Evolutionary conservation across 2,888 invertebrate species (phyloP).

Genomic region (Serripes groenlandicus): DNA sequence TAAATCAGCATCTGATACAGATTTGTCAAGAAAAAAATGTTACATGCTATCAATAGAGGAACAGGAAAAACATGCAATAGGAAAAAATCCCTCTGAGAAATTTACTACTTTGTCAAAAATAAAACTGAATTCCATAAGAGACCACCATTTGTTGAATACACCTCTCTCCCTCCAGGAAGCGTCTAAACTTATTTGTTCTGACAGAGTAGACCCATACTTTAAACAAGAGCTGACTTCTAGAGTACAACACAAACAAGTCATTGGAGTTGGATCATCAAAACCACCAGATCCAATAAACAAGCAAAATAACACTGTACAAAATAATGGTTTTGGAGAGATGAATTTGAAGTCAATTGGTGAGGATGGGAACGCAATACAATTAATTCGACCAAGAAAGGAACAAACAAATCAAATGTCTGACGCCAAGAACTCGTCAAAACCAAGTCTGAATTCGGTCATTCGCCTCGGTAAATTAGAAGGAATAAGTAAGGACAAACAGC

Average conservation of each 20-base stretch:
- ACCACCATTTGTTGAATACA: constrained; percentile 6
- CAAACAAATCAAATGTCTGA: no score
- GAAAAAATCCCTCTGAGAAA: neutral
- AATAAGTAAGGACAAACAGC: no score
- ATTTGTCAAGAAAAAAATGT: neutral
- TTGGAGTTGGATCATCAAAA: constrained; percentile 6
- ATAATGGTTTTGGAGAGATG: no score
- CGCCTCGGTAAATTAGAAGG: no score
- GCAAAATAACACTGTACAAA: no score
- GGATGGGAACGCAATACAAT: no score
- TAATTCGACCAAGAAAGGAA: no score
- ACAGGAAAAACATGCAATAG: neutral
- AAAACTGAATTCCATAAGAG: neutral
- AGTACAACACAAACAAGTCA: neutral
- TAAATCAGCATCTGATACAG: neutral
- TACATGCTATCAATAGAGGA: neutral
- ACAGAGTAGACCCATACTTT: neutral
- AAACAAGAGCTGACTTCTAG: neutral
- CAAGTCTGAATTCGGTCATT: no score
- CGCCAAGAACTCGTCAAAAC: no score
- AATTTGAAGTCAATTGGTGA: no score
- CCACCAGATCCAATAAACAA: neutral
- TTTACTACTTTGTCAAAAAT: neutral
- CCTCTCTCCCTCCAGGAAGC: constrained; percentile 5
- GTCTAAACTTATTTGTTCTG: neutral